phyloP scores from a whole-genome alignment of 2,797 vertebrate genomes.

The Labroides dimidiatus region DNA sequence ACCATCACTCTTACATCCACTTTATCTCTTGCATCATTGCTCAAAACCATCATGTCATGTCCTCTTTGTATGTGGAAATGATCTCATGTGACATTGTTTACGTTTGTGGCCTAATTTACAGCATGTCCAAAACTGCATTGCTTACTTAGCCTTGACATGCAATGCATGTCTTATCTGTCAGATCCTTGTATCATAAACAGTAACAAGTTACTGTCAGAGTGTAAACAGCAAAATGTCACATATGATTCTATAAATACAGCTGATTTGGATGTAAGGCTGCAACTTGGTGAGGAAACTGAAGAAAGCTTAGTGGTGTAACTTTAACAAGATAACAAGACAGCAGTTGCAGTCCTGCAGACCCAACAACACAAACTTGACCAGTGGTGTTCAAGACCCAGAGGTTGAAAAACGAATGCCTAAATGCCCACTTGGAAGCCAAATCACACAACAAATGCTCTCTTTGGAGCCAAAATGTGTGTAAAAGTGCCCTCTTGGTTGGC shows the following conservation, averaged over 20 bases:
- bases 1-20: conserved; percentile 6
- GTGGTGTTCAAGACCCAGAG: too few relatives aligned
- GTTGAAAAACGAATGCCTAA: too few relatives aligned
- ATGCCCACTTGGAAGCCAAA: too few relatives aligned
- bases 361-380: too few relatives aligned
- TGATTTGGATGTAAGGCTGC: conserved; percentile 8
- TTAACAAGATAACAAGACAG: conserved; percentile 1
- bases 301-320: conserved; percentile 2
- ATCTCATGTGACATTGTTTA: conserved; percentile 5
- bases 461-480: too few relatives aligned
- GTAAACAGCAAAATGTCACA: neutral
- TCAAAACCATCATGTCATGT: conserved; percentile 24
- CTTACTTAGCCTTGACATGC: conserved; percentile 13
- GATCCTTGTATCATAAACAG: neutral
- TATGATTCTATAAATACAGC: conserved; percentile 7
- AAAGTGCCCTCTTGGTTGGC: too few relatives aligned
- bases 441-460: too few relatives aligned
- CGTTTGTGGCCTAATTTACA: conserved; percentile 6
- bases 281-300: neutral
- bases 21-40: conserved; percentile 12
- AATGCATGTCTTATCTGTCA: neutral
- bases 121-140: neutral
- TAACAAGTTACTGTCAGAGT: neutral
- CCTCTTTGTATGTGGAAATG: conserved; percentile 23
- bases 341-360: conserved; percentile 10